A percentile compares a stretch with the other conserved stretches of the same genome.
Evolutionary conservation across 1,140 invertebrate species (phyloP).

Genomic region (Holcopasites calliopsidis): DNA sequence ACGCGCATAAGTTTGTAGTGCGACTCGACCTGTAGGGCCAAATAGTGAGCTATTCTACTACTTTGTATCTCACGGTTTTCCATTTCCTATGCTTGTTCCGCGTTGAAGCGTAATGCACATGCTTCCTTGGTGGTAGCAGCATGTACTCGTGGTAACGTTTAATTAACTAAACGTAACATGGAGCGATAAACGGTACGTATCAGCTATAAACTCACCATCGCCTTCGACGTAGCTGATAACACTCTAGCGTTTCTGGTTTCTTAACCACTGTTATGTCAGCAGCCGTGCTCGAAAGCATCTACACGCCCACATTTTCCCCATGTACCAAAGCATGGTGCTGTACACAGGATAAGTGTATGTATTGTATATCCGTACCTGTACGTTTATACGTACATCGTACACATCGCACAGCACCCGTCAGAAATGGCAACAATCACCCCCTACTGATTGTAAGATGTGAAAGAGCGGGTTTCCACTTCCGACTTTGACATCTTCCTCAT

Average conservation of each 20-base stretch:
- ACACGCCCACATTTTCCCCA: slow-evolving; percentile 66
- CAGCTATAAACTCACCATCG: slow-evolving; percentile 66
- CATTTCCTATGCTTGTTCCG: not conserved
- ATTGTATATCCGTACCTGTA: not conserved
- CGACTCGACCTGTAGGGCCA: not conserved
- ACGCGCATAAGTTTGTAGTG: not conserved
- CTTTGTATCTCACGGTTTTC: not conserved
- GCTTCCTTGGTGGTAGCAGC: not conserved
- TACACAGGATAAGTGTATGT: not conserved
- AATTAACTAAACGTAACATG: slow-evolving; percentile 69
- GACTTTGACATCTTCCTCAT: slow-evolving; percentile 22
- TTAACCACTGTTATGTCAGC: slow-evolving; percentile 62
- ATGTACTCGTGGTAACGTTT: slow-evolving; percentile 51
- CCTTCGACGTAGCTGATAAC: slow-evolving; percentile 67
- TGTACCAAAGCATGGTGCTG: slow-evolving; percentile 13
- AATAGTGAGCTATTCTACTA: not conserved
- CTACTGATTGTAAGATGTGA: no score
- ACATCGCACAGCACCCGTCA: not conserved
- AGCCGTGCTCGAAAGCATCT: slow-evolving; percentile 64
- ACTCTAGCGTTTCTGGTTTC: slow-evolving; percentile 60
- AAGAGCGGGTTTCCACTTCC: not conserved
- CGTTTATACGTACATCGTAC: not conserved
- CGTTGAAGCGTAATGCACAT: not conserved
- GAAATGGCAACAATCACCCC: slow-evolving; percentile 4
- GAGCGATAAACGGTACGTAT: slow-evolving; percentile 67